Base-by-base conservation (phyloP, 2,113 vertebrate genomes). In the Anarrhichthys ocellatus region DNA sequence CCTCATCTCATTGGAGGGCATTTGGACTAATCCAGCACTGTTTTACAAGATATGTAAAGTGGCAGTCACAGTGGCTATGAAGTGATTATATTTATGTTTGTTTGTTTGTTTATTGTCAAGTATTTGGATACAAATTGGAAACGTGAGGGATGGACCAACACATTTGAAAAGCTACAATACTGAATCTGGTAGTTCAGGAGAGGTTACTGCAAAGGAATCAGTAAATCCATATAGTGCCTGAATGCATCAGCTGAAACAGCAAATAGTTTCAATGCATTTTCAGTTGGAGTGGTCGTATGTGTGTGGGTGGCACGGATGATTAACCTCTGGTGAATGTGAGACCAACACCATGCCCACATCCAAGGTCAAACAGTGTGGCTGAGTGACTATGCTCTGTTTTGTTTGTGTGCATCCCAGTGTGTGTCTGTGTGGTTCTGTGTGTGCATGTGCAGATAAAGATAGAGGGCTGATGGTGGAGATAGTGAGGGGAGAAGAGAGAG, bases 361-460 rank as follows among this genome's bases (percentile, higher is more conserved):
- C 93, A 92, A 93, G 92, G 93, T 93, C 92, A 90, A 54, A 68
- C 85, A 79, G 81, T 79, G 79, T 32, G 75, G 63, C 84, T 79
- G 81, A 81, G 78, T 48, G 83, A 83, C 59, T 81, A 59, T 44
- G 71, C 74, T 85, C 65, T 73, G 83, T 78, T 80, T 74, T 84
- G 81, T 82, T 74, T 64, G 83, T 2, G 61, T 82, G 81, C 54
- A 24, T 76, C 58, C 38, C 48, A 36, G 24, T 74, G 59, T 72
- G 59, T 72, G 80, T 66, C 44, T 24, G 62, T 73, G 52, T 64
- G 34, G 22, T 59, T 42, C 18, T 78, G 34, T 29, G 38, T 40
- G 32, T 34, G 4, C 5, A 69, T 58, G 61, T 59, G 76, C 17
- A 17, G 72, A 67, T 50, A 69, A 74, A 80, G 76, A 65, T 20